A percentile compares a stretch with the other conserved stretches of the same genome.
Evolutionary conservation across 2,888 invertebrate species (phyloP).

Genomic region (Tetheella fluctuosa): DNA sequence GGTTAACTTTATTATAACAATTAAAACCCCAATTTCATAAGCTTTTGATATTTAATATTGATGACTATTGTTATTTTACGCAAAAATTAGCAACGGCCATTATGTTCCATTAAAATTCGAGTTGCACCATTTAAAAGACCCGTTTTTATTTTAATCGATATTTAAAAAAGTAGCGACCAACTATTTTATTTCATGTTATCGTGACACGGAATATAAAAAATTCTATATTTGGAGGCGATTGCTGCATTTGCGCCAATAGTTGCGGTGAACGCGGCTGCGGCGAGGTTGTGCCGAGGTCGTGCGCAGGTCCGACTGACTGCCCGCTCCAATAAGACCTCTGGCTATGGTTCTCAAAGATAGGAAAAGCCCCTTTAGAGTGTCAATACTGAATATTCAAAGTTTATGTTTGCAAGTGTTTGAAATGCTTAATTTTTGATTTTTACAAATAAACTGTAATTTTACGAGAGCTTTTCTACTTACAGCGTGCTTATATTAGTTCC

Average conservation of each 20-base stretch:
- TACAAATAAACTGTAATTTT: background rate
- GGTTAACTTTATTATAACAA: background rate
- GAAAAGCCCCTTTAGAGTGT: background rate
- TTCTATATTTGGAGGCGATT: slow-evolving; percentile 74
- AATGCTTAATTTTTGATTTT: background rate
- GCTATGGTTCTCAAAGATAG: slow-evolving; percentile 1
- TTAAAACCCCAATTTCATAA: background rate
- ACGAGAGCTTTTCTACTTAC: too few species aligned
- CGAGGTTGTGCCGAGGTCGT: slow-evolving; percentile 75
- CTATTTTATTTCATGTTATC: slow-evolving; percentile 46
- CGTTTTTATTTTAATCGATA: slow-evolving; percentile 43
- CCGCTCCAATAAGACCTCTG: slow-evolving; percentile 37
- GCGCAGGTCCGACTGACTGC: slow-evolving; percentile 54
- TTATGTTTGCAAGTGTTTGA: too few species aligned
- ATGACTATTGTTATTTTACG: slow-evolving; percentile 4
- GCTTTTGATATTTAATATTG: background rate
- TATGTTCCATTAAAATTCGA: slow-evolving; percentile 44
- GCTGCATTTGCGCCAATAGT: slow-evolving; percentile 72
- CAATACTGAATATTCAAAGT: background rate
- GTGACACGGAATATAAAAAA: slow-evolving; percentile 66
- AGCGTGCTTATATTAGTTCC: too few species aligned
- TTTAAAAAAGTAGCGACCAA: slow-evolving; percentile 32
- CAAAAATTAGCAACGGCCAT: slow-evolving; percentile 7
- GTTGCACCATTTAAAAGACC: slow-evolving; percentile 50
- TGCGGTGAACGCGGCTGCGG: slow-evolving; percentile 70